A percentile compares a stretch with the other conserved stretches of the same genome.
Conservation (phyloP, 2,797 vertebrate genomes). For the Menidia menidia region DNA sequence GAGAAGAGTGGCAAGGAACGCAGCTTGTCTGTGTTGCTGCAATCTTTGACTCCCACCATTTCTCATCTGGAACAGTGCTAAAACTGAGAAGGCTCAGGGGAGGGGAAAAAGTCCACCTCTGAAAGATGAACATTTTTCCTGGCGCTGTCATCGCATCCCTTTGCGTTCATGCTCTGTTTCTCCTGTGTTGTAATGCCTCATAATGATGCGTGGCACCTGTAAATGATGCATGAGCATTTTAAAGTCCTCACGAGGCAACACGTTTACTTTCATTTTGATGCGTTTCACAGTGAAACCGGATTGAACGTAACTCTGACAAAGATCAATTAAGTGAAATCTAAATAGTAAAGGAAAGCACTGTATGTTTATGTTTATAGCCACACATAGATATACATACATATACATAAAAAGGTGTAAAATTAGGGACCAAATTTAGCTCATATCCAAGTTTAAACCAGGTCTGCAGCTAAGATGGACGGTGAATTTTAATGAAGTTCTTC, state of each 20-base stretch:
- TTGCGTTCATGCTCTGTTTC: conserved; percentile 40
- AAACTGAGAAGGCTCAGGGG: conserved; percentile 30
- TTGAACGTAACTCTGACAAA: not conserved
- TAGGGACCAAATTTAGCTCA: not conserved
- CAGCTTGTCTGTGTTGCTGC: conserved; percentile 41
- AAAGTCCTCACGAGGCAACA: conserved; percentile 17
- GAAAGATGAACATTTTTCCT: conserved; percentile 49
- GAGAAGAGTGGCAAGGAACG: conserved; percentile 44
- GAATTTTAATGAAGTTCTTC: not conserved
- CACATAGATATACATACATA: too few relatives aligned
- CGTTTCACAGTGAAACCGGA: conserved; percentile 26
- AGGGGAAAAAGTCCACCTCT: conserved; percentile 19
- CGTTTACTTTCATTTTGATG: conserved; percentile 6
- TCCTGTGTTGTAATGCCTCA: conserved; percentile 42
- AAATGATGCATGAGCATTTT: conserved; percentile 41
- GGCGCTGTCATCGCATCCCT: conserved; percentile 51
- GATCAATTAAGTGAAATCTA: conserved; percentile 4
- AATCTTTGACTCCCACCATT: conserved; percentile 42
- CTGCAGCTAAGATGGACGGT: not conserved
- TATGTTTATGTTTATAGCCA: not conserved
- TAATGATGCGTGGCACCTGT: conserved; percentile 44
- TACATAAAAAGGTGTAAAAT: not conserved
- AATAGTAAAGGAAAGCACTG: not conserved
- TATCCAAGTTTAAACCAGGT: not conserved
- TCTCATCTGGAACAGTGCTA: conserved; percentile 33